Percentiles rank a stretch among this genome's conserved stretches.
Evolutionary conservation across 2,888 invertebrate genomes (phyloP).

Genomic region (Philaethria dido): DNA sequence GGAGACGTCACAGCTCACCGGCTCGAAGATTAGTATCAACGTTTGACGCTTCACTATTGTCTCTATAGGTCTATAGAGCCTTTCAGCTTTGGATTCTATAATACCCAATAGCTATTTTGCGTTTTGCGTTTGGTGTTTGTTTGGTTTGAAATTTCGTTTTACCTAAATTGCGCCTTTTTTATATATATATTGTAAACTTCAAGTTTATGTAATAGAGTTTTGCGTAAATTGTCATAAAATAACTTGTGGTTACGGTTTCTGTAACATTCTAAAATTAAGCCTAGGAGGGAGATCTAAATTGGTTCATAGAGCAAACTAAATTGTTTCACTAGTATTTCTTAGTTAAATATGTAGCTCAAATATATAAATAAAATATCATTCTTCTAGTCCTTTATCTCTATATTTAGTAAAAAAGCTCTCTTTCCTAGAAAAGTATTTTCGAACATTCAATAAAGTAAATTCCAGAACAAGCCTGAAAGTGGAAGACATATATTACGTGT

Average conservation of each 20-base stretch:
- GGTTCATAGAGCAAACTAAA: too few relatives aligned
- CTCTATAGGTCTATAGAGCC: constrained; percentile 68
- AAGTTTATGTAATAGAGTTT: too few relatives aligned
- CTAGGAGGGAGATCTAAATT: too few relatives aligned
- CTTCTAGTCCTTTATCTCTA: neutral
- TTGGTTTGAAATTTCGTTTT: neutral
- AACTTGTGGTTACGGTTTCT: too few relatives aligned
- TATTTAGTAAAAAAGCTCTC: neutral
- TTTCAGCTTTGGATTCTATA: constrained; percentile 52
- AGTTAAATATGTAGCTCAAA: too few relatives aligned
- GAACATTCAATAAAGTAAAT: constrained; percentile 7
- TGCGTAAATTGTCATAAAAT: too few relatives aligned
- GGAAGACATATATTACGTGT: constrained; percentile 39
- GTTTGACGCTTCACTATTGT: constrained; percentile 78
- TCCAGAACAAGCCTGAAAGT: constrained; percentile 10
- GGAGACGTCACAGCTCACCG: constrained; percentile 77
- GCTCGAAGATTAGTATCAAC: constrained; percentile 82
- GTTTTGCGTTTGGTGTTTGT: neutral
- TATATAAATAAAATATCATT: too few relatives aligned
- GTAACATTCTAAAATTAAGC: too few relatives aligned
- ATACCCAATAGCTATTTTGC: constrained; percentile 12
- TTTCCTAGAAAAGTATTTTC: neutral
- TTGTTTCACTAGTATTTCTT: too few relatives aligned
- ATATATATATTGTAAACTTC: too few relatives aligned
- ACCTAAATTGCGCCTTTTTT: neutral